Conservation (phyloP, 2,113 vertebrate genomes). For the Oreocharis arfaki region DNA sequence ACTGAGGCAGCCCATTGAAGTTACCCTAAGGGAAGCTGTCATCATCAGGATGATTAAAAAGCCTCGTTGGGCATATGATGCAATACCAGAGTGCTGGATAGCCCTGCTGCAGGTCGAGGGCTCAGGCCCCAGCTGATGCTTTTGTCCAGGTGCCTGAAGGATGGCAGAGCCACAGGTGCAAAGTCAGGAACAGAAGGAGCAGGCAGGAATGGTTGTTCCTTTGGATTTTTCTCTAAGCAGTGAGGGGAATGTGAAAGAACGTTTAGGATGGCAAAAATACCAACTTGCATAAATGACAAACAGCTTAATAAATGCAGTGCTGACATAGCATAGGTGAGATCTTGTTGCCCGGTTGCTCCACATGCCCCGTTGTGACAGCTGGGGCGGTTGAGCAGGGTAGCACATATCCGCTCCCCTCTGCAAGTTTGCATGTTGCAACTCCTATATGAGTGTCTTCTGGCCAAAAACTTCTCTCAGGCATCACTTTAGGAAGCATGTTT, state of each 20-base stretch:
- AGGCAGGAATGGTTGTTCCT: neutral
- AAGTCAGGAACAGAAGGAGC: neutral
- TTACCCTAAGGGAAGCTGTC: neutral
- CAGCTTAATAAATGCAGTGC: neutral
- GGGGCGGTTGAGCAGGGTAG: neutral
- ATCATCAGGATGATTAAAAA: neutral
- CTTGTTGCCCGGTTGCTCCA: neutral
- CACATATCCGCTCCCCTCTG: rapidly evolving
- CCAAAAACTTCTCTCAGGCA: neutral
- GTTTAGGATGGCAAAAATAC: neutral
- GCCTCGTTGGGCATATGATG: neutral
- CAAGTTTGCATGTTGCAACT: neutral
- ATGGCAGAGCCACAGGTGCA: neutral
- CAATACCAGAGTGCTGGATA: neutral
- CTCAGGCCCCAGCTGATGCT: rapidly evolving
- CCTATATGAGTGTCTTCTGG: neutral
- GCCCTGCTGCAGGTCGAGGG: neutral
- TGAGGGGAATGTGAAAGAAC: neutral
- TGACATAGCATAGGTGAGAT: neutral
- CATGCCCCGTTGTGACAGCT: neutral
- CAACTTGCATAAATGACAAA: neutral
- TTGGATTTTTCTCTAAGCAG: neutral
- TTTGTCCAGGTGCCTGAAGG: neutral
- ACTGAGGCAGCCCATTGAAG: neutral
- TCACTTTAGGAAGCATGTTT: neutral